Evolutionary conservation across 2,888 invertebrate genomes (phyloP), one percentile per base, ranked within the genome.

Genomic region (Brachynemurus nebulosus): DNA sequence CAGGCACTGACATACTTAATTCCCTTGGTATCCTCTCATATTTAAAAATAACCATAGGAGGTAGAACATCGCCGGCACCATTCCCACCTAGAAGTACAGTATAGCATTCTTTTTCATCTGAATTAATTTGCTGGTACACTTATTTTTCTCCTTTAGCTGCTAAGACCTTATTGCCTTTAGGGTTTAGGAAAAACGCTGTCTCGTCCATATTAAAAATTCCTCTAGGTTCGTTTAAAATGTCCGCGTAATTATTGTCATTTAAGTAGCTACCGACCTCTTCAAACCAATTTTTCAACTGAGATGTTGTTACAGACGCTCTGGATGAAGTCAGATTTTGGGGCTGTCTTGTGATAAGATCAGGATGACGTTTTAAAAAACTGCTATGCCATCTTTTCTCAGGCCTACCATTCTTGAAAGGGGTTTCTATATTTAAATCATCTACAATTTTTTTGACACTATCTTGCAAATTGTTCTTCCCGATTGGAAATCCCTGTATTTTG

Each of bases 11-110:
- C 35, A 46, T 33, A 8, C 50, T 48, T 21, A 59, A 45, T 38
- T 45, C 45, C 42, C 47, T 41, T 11, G 58, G 59, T 19, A 60
- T 50, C 34, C 57, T 50, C 47, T 57, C 47, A 47, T 60, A 59
- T 21, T 50, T 44, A 45, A 53, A 60, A 19, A 61, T 48, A 9
- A 53, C 44, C 50, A 53, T 51, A 6, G 52, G 51, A 12, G 52
- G 49, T 16, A 50, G 30, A 18, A 52, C 14, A 8, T 45, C 19
- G 16, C 57, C 59, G 41, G 42, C 48, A 16, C 57, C 57, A 49
- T 52, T 57, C 35, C 48, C 53, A 30, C 50, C 53, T 5, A 57
- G 46, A 17, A 59, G 48, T 8, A 50, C 50, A 2, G 55, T 57
- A 4, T 54, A 17, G 43, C 52, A 53, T 34, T 53, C 52, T 44